These are phyloP conservation scores for Hydropsyche betteni DNA, from an alignment of 2,888 invertebrate species.

Conservation along the genomic window DNA sequence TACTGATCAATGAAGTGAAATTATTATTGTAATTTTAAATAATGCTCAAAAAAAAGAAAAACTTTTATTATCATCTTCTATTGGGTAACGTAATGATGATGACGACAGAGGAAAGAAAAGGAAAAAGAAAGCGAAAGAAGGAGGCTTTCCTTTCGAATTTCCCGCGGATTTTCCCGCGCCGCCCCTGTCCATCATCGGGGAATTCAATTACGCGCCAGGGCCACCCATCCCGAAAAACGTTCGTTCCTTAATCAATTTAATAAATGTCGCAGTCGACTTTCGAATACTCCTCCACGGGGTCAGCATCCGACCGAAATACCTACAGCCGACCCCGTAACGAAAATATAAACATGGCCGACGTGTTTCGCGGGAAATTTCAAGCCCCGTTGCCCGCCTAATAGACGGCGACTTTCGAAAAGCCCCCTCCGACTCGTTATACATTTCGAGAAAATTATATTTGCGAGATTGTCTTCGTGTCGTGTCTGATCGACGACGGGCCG, in stretches of 20 bases:
- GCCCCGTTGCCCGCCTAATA: slow-evolving; percentile 16
- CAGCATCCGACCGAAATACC: not conserved
- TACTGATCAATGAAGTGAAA: no score
- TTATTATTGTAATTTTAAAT: no score
- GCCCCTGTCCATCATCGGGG: slow-evolving; percentile 28
- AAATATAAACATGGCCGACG: slow-evolving; percentile 1
- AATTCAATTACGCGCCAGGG: slow-evolving; percentile 23
- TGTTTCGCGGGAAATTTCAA: slow-evolving; percentile 11
- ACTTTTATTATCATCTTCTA: no score
- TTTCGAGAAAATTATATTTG: no score
- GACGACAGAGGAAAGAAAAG: not conserved
- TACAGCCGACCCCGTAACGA: not conserved
- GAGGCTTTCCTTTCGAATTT: not conserved
- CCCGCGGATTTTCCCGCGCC: slow-evolving; percentile 23
- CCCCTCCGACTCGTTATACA: not conserved
- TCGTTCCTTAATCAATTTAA: slow-evolving; percentile 27
- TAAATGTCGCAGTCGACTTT: slow-evolving; percentile 30
- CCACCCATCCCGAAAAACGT: not conserved
- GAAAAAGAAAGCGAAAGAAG: not conserved
- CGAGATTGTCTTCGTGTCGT: no score
- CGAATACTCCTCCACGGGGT: slow-evolving; percentile 23
- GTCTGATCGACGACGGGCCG: no score
- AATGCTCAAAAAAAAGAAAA: no score
- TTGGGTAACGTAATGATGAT: no score
- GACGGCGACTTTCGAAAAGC: not conserved